Base-by-base conservation (phyloP, 1,140 invertebrate genomes). In the Drosophila miranda region DNA sequence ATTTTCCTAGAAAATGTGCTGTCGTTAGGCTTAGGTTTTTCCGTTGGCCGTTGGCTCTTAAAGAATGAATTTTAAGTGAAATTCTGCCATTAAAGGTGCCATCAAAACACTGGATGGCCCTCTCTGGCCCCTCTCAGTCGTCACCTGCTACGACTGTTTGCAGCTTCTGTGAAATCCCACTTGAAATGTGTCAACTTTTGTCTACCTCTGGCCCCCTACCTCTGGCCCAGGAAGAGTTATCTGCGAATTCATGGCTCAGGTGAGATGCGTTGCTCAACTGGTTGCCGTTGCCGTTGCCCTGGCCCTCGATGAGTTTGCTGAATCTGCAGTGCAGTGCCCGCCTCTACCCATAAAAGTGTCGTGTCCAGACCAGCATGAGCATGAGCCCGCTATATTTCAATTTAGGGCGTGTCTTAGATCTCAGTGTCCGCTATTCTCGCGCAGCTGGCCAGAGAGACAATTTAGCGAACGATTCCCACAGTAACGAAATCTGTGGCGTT, bases 341-440 rank as follows among this genome's bases (percentile, higher is more conserved):
- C n/a, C 23, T 8, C 30, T 7, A 6, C 26, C 51, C 94, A 91
- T 1, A 97, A 90, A 93, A 98, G 91, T 98, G 97, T 5, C 97
- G 92, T 1, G 96, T 93, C 1, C 96, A 97, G 87, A 98, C 97
- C 14, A 98, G 77, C 21, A 26, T 26, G 23, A 30, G 30, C 30
- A 98, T 89, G 7, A 98, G 87, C 3, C 96, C 97, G 45, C 97
- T 93, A 84, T 96, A 94, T 1, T 92, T 78, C 84, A 96, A 96
- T 63, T 91, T 93, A 68, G 66, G 66, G 66, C 66, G 66, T 68
- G 89, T 98, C 97, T 34, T 86, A 46, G 30, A 96, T 95, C 1
- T 72, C 79, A 19, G 95, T 94, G 9, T 89, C 77, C 64, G 91
- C 30, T 70, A 61, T 23, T 42, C 34, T 42, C 38, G 26, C 45